Evolutionary conservation across 1,140 invertebrate genomes (phyloP).

Genomic region (Lepidurus arcticus): DNA sequence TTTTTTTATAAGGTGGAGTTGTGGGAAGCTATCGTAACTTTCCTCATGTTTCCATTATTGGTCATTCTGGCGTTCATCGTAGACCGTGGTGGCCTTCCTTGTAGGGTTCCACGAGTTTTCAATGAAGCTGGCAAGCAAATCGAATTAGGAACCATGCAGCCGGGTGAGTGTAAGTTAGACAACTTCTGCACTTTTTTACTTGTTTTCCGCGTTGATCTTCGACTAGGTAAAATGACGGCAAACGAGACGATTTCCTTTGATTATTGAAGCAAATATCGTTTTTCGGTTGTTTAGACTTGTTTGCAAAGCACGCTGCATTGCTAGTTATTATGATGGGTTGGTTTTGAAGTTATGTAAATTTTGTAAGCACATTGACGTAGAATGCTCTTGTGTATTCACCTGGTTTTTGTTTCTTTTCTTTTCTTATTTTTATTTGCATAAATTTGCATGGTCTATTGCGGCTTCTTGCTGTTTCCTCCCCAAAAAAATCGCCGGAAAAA

Average conservation of each 20-base stretch:
- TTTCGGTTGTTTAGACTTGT: neutral
- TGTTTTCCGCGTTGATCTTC: constrained; percentile 26
- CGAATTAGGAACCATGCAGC: constrained; percentile 46
- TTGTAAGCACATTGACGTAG: neutral
- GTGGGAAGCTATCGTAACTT: constrained; percentile 59
- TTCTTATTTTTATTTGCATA: neutral
- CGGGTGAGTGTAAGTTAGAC: constrained; percentile 44
- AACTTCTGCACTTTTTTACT: constrained; percentile 36
- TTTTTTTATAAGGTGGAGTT: constrained; percentile 47
- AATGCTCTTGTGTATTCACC: neutral
- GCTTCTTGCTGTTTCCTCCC: no score
- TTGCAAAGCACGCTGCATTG: constrained; percentile 27
- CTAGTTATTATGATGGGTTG: neutral
- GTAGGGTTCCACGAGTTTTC: constrained; percentile 32
- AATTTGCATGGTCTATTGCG: neutral
- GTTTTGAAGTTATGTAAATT: neutral
- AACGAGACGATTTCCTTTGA: neutral
- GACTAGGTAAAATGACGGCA: neutral
- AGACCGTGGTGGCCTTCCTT: constrained; percentile 44
- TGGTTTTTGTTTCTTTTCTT: constrained; percentile 1
- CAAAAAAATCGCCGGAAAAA: neutral
- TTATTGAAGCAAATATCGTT: no score
- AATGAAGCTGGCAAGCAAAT: constrained; percentile 45
- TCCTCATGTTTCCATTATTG: constrained; percentile 55
- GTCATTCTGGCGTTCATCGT: constrained; percentile 52